Evolutionary conservation across 2,888 invertebrate genomes (phyloP).

Genomic region (Ephialtes manifestator): DNA sequence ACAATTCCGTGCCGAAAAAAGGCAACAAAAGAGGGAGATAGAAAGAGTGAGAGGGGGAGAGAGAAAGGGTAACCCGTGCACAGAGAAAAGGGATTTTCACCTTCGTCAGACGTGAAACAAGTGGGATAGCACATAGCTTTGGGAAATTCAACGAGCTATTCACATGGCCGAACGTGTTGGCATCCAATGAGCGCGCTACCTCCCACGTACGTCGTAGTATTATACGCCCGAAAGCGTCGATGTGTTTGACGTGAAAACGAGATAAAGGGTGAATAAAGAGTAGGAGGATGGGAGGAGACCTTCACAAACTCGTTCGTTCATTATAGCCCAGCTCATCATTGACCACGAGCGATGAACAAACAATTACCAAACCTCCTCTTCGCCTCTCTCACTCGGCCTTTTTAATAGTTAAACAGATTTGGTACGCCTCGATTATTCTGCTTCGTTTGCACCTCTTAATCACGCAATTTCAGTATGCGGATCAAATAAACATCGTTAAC

Average conservation of each 20-base stretch:
- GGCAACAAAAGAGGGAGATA: not conserved
- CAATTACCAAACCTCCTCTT: slow-evolving; percentile 16
- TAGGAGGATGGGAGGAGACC: not conserved
- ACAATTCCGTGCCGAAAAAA: not conserved
- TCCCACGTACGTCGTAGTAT: slow-evolving; percentile 28
- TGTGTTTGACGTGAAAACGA: slow-evolving; percentile 50
- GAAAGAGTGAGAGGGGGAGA: not conserved
- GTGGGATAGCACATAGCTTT: slow-evolving; percentile 27
- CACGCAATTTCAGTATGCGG: slow-evolving; percentile 4
- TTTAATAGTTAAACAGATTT: slow-evolving; percentile 43
- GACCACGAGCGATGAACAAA: slow-evolving; percentile 33
- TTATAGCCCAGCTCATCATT: slow-evolving; percentile 39
- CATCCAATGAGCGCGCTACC: slow-evolving; percentile 26
- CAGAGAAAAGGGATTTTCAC: slow-evolving; percentile 30
- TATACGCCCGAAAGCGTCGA: slow-evolving; percentile 53
- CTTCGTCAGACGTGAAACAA: slow-evolving; percentile 6
- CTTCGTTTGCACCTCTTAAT: slow-evolving; percentile 14
- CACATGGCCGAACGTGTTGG: slow-evolving; percentile 46
- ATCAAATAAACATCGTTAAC: not conserved
- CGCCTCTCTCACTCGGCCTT: not conserved
- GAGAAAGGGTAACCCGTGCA: not conserved
- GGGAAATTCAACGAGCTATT: slow-evolving; percentile 40
- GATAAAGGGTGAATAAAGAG: slow-evolving; percentile 39
- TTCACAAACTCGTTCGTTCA: slow-evolving; percentile 35
- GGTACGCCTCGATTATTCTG: slow-evolving; percentile 26